These are phyloP conservation scores for Protobothrops mucrosquamatus DNA, from an alignment of 2,113 vertebrate genomes.

Conservation along the genomic window DNA sequence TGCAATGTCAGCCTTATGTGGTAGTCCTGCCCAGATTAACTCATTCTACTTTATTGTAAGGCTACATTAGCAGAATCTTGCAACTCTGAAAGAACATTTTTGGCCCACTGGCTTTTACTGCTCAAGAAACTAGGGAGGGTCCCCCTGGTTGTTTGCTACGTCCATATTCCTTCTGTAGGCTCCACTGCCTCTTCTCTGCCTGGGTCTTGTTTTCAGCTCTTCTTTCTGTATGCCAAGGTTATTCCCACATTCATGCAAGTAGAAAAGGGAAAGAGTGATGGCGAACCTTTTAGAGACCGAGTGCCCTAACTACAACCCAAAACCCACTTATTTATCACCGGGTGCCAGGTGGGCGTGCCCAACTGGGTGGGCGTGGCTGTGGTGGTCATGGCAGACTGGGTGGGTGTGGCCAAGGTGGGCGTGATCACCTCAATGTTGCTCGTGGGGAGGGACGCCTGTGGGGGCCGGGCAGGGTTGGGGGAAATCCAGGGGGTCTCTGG, in stretches of 20 bases:
- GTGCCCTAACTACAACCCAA: too few relatives aligned
- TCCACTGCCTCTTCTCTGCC: background rate
- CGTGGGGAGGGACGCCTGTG: too few relatives aligned
- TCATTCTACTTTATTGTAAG: background rate
- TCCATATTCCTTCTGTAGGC: background rate
- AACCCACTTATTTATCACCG: too few relatives aligned
- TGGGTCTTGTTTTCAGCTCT: background rate
- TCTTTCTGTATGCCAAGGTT: background rate
- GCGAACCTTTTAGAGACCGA: too few relatives aligned
- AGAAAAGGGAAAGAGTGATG: background rate
- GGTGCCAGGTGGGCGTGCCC: too few relatives aligned
- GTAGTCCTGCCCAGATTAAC: background rate
- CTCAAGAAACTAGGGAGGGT: background rate
- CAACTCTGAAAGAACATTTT: background rate
- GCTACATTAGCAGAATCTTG: background rate
- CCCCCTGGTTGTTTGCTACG: background rate
- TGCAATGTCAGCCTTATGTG: too few relatives aligned
- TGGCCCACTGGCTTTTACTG: background rate
- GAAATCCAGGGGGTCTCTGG: too few relatives aligned
- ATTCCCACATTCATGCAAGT: background rate
- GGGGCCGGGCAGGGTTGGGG: too few relatives aligned
- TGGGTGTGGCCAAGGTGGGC: too few relatives aligned
- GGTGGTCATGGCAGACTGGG: too few relatives aligned
- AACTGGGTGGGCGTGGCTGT: too few relatives aligned
- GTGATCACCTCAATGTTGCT: too few relatives aligned